Evolutionary conservation across 23 tunicate genomes (phyloP).

Genomic region (Styela plicata): DNA sequence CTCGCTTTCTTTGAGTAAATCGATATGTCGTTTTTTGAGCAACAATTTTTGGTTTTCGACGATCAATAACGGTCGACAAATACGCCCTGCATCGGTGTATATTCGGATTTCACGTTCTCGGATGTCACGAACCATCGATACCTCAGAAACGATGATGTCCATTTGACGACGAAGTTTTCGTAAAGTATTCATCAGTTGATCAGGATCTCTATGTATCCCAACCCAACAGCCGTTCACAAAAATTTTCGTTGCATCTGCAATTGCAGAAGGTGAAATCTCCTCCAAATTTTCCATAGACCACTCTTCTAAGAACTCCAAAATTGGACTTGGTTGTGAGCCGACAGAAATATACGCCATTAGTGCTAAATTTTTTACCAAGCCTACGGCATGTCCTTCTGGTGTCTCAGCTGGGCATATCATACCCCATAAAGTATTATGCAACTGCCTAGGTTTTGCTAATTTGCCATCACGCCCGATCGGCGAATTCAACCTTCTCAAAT

Average conservation of each 20-base stretch:
- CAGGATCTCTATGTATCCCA: slow-evolving; percentile 98
- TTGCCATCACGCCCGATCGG: slow-evolving; percentile 99
- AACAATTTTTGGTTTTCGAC: slow-evolving; percentile 95
- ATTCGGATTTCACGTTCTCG: slow-evolving; percentile 97
- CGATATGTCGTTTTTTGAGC: slow-evolving; percentile 91
- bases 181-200: slow-evolving; percentile 94
- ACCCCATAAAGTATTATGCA: slow-evolving; percentile 97
- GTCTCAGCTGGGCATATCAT: slow-evolving; percentile 99
- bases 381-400: slow-evolving; percentile 99
- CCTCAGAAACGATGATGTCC: slow-evolving; percentile 99
- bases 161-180: slow-evolving; percentile 95
- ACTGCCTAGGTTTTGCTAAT: slow-evolving; percentile 97
- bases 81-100: slow-evolving; percentile 98
- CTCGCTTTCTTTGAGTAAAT: slow-evolving; percentile 81
- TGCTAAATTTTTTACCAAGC: slow-evolving; percentile 95
- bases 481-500: slow-evolving; percentile 92
- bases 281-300: slow-evolving; percentile 99
- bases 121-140: slow-evolving; percentile 99
- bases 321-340: slow-evolving; percentile 99
- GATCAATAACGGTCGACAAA: slow-evolving; percentile 95
- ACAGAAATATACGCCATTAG: slow-evolving; percentile 99
- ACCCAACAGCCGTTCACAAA: slow-evolving; percentile 99
- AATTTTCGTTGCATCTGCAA: slow-evolving; percentile 94
- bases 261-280: slow-evolving; percentile 96
- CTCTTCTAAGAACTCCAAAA: slow-evolving; percentile 96